phyloP scores from a whole-genome alignment of 2,888 invertebrate genomes.

The Tenthredo amoena region DNA sequence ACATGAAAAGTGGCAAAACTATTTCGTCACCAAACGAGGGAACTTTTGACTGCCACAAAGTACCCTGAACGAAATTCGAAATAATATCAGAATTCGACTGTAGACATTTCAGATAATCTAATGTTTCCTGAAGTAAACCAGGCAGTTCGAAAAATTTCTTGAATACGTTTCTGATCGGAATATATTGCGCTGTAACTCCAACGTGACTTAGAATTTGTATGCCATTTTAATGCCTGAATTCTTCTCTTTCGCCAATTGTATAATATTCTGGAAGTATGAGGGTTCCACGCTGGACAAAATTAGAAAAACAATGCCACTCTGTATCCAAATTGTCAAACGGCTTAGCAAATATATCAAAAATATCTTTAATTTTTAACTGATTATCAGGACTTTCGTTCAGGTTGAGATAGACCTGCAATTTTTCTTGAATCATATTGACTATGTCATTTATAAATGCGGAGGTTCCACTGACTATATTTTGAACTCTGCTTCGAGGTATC shows the following conservation, averaged over 20 bases:
- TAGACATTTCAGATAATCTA: not conserved
- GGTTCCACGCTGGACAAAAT: not conserved
- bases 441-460: constrained; percentile 21
- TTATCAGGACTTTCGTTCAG: not conserved
- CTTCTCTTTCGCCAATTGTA: not conserved
- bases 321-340: not conserved
- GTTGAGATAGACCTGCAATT: not conserved
- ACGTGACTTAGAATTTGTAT: not conserved
- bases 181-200: not conserved
- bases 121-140: not conserved
- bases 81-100: not conserved
- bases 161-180: not conserved
- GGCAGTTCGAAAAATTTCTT: constrained; percentile 1
- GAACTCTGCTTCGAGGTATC: not conserved
- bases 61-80: constrained; percentile 15
- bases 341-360: not conserved
- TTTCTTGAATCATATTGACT: not conserved
- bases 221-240: not conserved
- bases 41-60: not conserved
- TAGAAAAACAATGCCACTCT: not conserved
- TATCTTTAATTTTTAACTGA: not conserved
- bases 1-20: constrained; percentile 56
- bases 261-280: not conserved
- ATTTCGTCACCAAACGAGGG: constrained; percentile 51
- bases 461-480: not conserved